Percentiles rank a stretch among this genome's conserved stretches.
Conservation (phyloP, 2,113 vertebrate species). For the Gobiocypris rarus region DNA sequence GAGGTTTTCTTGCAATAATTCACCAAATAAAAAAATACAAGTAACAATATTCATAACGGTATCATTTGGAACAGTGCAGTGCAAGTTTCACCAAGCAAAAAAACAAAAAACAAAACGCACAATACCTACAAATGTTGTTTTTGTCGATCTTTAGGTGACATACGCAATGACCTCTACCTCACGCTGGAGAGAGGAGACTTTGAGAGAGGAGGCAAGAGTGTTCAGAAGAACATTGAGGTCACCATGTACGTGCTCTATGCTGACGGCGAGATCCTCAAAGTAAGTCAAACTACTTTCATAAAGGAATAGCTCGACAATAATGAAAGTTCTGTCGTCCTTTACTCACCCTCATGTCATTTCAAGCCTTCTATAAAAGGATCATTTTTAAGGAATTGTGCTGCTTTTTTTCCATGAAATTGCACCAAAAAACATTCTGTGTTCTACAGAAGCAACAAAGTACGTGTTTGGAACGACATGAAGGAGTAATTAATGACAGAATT, state of each 20-base stretch:
- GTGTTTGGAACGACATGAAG: background rate
- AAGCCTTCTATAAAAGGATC: background rate
- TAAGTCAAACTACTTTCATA: constrained; percentile 57
- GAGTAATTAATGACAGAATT: background rate
- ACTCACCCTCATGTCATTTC: background rate
- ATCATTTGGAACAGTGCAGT: background rate
- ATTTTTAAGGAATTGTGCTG: background rate
- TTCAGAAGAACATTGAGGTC: constrained; percentile 98
- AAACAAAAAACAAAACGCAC: too few relatives aligned
- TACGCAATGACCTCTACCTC: constrained; percentile 95
- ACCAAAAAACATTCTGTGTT: background rate
- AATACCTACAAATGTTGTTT: background rate
- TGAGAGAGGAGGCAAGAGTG: constrained; percentile 96
- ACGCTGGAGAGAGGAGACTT: constrained; percentile 94
- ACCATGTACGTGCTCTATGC: constrained; percentile 92
- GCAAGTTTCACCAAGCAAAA: too few relatives aligned
- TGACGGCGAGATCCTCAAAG: constrained; percentile 93
- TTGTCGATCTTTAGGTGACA: constrained; percentile 80
- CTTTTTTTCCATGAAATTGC: too few relatives aligned
- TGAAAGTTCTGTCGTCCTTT: background rate
- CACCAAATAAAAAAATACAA: background rate
- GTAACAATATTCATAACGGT: background rate
- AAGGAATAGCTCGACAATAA: background rate
- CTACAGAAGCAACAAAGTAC: background rate
- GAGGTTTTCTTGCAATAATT: background rate